Percentiles rank a stretch among this genome's conserved stretches.
phyloP scores from a whole-genome alignment of 2,113 vertebrate species.

The Malurus elegans region DNA sequence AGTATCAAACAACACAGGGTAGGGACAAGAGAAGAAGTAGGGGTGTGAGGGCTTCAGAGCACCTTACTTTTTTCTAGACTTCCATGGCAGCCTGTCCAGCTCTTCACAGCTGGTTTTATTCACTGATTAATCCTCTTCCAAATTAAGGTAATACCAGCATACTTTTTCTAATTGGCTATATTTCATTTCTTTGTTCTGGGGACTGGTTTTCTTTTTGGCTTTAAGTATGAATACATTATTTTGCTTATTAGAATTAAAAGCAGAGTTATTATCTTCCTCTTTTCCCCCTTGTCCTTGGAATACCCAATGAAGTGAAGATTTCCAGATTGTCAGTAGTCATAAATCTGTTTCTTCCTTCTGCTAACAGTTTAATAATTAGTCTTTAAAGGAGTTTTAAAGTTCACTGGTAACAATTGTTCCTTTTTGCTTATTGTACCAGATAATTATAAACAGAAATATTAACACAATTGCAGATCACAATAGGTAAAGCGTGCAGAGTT shows the following conservation, averaged over 20 bases:
- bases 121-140: background rate
- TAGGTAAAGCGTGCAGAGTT: background rate
- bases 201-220: slow-evolving; percentile 8
- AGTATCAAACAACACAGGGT: background rate
- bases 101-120: background rate
- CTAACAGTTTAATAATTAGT: slow-evolving; percentile 42
- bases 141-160: slow-evolving; percentile 11
- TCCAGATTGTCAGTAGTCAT: slow-evolving; percentile 60
- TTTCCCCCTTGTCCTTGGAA: slow-evolving; percentile 44
- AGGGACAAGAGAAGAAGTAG: background rate
- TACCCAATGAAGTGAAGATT: slow-evolving; percentile 43
- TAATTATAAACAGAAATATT: slow-evolving; percentile 14
- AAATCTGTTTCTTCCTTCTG: slow-evolving; percentile 62
- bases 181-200: slow-evolving; percentile 20
- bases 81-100: background rate
- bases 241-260: slow-evolving; percentile 47
- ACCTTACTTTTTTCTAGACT: background rate
- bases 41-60: background rate
- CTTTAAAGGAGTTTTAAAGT: slow-evolving; percentile 32
- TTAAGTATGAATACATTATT: slow-evolving; percentile 40
- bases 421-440: slow-evolving; percentile 4
- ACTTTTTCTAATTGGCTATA: slow-evolving; percentile 9
- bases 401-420: slow-evolving; percentile 37
- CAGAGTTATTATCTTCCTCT: slow-evolving; percentile 23
- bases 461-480: background rate